Evolutionary conservation across 1,140 invertebrate genomes (phyloP).

Genomic region (Sweltsa coloradensis): DNA sequence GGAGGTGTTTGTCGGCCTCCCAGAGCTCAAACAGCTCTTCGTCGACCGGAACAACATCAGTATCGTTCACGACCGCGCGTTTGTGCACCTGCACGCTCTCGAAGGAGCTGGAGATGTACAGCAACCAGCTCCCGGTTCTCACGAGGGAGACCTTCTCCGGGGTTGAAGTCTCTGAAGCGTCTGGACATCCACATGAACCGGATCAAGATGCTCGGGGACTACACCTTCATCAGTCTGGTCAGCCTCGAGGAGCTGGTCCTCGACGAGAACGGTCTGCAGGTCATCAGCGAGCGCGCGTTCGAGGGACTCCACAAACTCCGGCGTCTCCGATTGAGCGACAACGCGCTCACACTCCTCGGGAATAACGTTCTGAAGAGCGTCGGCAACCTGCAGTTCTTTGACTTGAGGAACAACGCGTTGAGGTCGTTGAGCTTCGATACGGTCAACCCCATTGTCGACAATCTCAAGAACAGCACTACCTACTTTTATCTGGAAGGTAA

Average conservation of each 20-base stretch:
- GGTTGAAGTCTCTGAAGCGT: constrained; percentile 43
- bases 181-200: constrained; percentile 55
- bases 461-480: constrained; percentile 55
- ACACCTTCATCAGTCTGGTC: constrained; percentile 58
- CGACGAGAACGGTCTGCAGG: constrained; percentile 53
- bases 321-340: constrained; percentile 54
- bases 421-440: constrained; percentile 59
- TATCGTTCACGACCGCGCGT: constrained; percentile 54
- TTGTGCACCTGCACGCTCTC: constrained; percentile 47
- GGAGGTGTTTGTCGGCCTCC: constrained; percentile 53
- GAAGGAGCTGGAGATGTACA: constrained; percentile 52
- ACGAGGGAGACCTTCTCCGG: constrained; percentile 57
- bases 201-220: constrained; percentile 55
- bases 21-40: constrained; percentile 47
- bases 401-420: constrained; percentile 57
- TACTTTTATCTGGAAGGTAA: constrained; percentile 64
- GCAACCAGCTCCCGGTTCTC: constrained; percentile 53
- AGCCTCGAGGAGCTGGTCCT: constrained; percentile 56
- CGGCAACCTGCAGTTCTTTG: constrained; percentile 48
- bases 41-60: constrained; percentile 59
- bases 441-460: constrained; percentile 55
- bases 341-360: constrained; percentile 50
- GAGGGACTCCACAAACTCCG: constrained; percentile 51
- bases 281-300: constrained; percentile 55
- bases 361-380: constrained; percentile 49